Conservation (phyloP, 2,888 invertebrate genomes). For the Orthonevra nobilis region DNA sequence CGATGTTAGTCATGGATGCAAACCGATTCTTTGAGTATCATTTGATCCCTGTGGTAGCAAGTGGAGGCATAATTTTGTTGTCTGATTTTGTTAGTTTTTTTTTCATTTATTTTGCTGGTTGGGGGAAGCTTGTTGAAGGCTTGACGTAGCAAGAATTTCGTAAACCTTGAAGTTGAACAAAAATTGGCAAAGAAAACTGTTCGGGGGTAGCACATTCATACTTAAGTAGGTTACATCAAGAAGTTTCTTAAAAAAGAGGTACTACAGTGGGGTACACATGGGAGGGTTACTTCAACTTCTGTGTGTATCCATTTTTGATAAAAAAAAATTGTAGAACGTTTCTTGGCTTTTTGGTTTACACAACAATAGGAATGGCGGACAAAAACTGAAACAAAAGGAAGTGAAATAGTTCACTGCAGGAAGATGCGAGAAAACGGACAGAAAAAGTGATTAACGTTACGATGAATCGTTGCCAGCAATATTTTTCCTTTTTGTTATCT, state of each 20-base stretch:
- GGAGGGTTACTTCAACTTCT: neutral
- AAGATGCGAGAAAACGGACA: constrained; percentile 12
- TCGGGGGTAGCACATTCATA: neutral
- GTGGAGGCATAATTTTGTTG: constrained; percentile 8
- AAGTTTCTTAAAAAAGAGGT: neutral
- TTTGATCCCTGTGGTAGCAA: constrained; percentile 12
- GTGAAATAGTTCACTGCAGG: constrained; percentile 43
- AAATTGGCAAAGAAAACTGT: neutral
- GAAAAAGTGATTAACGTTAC: constrained; percentile 45
- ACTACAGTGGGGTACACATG: neutral
- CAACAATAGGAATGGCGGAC: neutral
- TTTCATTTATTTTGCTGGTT: neutral
- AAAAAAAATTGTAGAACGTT: constrained; percentile 42
- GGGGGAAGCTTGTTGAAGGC: neutral
- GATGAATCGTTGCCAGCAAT: constrained; percentile 41
- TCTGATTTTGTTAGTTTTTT: neutral
- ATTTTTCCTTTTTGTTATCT: constrained; percentile 29
- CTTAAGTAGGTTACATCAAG: constrained; percentile 2
- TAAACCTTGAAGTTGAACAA: constrained; percentile 18
- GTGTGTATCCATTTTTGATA: constrained; percentile 48
- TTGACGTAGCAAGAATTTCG: neutral
- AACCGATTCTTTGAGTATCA: constrained; percentile 26
- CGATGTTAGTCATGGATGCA: constrained; percentile 14
- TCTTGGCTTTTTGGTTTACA: constrained; percentile 35
- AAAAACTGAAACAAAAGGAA: constrained; percentile 19